A percentile compares a stretch with the other conserved stretches of the same genome.
These are phyloP conservation scores for Limulus polyphemus DNA, from an alignment of 2,888 invertebrate species.

Conservation along the genomic window DNA sequence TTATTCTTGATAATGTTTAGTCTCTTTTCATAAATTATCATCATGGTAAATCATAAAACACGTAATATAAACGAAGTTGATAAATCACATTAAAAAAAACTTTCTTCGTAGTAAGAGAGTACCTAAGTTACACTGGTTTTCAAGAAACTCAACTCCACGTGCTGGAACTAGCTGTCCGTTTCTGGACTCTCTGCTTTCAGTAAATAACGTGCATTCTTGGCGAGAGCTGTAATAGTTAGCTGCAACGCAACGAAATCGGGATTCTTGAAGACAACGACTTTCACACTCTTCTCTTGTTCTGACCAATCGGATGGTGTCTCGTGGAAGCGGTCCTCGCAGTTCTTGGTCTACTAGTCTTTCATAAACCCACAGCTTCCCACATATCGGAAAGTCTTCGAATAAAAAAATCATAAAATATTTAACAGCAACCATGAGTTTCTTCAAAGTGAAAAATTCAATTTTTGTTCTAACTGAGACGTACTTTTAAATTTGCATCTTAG, in stretches of 20 bases:
- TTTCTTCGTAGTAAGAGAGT: not conserved
- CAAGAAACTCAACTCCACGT: conserved; percentile 43
- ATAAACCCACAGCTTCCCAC: conserved; percentile 41
- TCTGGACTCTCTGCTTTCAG: conserved; percentile 42
- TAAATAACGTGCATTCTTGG: conserved; percentile 39
- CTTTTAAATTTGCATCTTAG: no score
- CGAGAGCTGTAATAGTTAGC: conserved; percentile 41
- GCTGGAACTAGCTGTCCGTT: conserved; percentile 37
- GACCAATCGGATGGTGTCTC: conserved; percentile 34
- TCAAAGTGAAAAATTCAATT: no score
- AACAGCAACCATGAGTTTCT: no score
- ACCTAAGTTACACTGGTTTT: conserved; percentile 45
- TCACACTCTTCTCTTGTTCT: conserved; percentile 39
- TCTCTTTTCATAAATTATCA: no score
- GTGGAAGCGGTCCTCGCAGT: conserved; percentile 34
- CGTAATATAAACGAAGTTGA: no score
- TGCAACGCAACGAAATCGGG: conserved; percentile 42
- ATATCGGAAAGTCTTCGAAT: conserved; percentile 24
- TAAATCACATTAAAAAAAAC: no score
- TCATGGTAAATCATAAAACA: no score
- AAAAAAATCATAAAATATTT: not conserved
- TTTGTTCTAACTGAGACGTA: no score
- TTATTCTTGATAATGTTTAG: no score
- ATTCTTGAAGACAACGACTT: conserved; percentile 41
- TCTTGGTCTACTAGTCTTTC: conserved; percentile 43